Percentiles rank a stretch among this genome's conserved stretches.
These are phyloP conservation scores for Lichenostomus cassidix DNA, from an alignment of 2,113 vertebrate species.

Conservation along the genomic window DNA sequence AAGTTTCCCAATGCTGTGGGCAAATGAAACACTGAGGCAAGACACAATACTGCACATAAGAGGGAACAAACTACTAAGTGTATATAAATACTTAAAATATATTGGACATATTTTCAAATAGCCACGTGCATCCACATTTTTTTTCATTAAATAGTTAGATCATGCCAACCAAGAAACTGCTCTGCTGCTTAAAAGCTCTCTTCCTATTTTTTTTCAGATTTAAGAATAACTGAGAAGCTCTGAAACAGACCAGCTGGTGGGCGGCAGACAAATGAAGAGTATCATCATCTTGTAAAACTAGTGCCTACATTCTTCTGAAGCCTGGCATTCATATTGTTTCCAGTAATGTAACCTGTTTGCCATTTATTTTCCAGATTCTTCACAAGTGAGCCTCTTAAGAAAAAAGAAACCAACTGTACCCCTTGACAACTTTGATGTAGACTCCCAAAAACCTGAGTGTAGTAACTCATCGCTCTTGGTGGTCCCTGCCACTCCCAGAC, in stretches of 20 bases:
- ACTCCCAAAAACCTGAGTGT: neutral
- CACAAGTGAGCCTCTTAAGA: neutral
- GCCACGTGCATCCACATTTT: neutral
- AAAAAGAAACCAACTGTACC: neutral
- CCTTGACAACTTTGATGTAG: neutral
- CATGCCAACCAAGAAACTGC: neutral
- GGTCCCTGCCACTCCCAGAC: neutral
- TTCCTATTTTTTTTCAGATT: neutral
- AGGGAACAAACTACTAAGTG: neutral
- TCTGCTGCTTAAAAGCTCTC: neutral
- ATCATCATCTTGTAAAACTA: neutral
- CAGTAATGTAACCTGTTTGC: neutral
- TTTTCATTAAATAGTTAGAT: neutral
- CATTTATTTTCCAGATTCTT: neutral
- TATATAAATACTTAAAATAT: neutral
- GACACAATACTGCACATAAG: neutral
- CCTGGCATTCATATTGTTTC: neutral
- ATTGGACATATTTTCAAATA: neutral
- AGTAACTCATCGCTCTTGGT: neutral
- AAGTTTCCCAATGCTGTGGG: neutral
- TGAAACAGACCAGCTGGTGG: neutral
- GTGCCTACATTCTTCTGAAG: neutral
- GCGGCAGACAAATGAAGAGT: neutral
- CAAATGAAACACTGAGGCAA: neutral
- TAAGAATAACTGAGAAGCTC: neutral